phyloP scores from a whole-genome alignment of 2,888 invertebrate species.

The Gonocerus acuteangulatus region DNA sequence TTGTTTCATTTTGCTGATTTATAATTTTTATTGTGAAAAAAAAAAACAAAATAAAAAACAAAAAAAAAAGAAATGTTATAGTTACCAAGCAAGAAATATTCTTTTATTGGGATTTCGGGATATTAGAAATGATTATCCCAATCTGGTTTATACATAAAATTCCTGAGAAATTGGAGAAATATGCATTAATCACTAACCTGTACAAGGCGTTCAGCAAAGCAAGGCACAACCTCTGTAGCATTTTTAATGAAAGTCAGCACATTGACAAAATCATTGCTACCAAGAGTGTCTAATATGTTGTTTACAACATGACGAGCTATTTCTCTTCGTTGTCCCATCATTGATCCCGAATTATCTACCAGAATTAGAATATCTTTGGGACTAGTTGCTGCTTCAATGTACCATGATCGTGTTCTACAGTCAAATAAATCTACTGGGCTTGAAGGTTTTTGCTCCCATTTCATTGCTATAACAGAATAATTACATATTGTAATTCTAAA shows the following conservation, averaged over 20 bases:
- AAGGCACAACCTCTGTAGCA: conserved; percentile 68
- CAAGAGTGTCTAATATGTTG: conserved; percentile 86
- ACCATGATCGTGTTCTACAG: conserved; percentile 88
- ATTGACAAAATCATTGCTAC: conserved; percentile 96
- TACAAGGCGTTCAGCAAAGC: conserved; percentile 75
- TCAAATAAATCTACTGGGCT: conserved; percentile 73
- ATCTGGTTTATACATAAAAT: too few relatives aligned
- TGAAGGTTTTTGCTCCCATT: conserved; percentile 55
- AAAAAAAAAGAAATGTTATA: too few relatives aligned
- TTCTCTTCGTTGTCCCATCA: conserved; percentile 71
- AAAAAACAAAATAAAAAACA: too few relatives aligned
- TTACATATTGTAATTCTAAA: neutral
- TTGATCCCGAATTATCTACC: conserved; percentile 92
- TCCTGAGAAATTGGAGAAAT: too few relatives aligned
- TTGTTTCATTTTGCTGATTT: too few relatives aligned
- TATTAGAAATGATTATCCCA: too few relatives aligned
- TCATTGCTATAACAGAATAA: conserved; percentile 52
- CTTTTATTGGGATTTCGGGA: too few relatives aligned
- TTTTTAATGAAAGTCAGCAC: conserved; percentile 68
- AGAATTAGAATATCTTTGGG: conserved; percentile 95
- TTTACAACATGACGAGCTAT: conserved; percentile 80
- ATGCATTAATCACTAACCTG: too few relatives aligned
- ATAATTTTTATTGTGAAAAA: too few relatives aligned
- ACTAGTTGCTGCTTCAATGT: conserved; percentile 94
- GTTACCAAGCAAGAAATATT: too few relatives aligned